Evolutionary conservation across 2,888 invertebrate species (phyloP).

Genomic region (Aleiodes leptofemur): DNA sequence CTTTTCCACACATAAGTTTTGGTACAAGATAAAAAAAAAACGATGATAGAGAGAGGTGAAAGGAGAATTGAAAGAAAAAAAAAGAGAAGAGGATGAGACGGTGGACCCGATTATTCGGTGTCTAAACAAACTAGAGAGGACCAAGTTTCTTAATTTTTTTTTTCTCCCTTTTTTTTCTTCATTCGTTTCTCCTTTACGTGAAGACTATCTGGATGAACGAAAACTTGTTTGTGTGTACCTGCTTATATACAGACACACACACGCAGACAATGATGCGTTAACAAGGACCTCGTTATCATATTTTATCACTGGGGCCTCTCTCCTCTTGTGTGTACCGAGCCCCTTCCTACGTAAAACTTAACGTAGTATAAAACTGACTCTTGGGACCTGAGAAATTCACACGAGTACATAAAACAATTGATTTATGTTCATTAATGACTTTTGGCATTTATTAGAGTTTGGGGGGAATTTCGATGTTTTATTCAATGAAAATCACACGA

Average conservation of each 20-base stretch:
- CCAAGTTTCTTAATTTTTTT: neutral
- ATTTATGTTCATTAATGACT: constrained; percentile 5
- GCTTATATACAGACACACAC: constrained; percentile 35
- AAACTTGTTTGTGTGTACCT: constrained; percentile 38
- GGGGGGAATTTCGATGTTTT: neutral
- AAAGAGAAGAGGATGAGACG: constrained; percentile 45
- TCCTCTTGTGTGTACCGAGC: constrained; percentile 34
- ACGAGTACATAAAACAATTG: constrained; percentile 12
- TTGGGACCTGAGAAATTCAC: neutral
- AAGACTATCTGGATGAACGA: constrained; percentile 47
- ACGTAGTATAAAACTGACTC: constrained; percentile 22
- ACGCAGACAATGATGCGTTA: constrained; percentile 60
- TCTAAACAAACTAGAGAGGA: constrained; percentile 72
- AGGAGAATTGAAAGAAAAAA: constrained; percentile 23
- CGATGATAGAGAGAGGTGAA: constrained; percentile 22
- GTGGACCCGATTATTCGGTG: constrained; percentile 72
- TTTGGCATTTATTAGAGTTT: neutral
- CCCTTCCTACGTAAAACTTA: constrained; percentile 5
- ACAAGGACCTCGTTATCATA: constrained; percentile 75
- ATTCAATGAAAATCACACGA: no score
- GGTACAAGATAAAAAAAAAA: constrained; percentile 38
- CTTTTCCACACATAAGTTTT: constrained; percentile 33
- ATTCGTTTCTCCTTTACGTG: constrained; percentile 43
- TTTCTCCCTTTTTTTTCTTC: neutral
- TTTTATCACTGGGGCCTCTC: constrained; percentile 66